Evolutionary conservation across 2,113 vertebrate species (phyloP), one percentile per base, ranked within the genome.

Genomic region (Oreochromis aureus): DNA sequence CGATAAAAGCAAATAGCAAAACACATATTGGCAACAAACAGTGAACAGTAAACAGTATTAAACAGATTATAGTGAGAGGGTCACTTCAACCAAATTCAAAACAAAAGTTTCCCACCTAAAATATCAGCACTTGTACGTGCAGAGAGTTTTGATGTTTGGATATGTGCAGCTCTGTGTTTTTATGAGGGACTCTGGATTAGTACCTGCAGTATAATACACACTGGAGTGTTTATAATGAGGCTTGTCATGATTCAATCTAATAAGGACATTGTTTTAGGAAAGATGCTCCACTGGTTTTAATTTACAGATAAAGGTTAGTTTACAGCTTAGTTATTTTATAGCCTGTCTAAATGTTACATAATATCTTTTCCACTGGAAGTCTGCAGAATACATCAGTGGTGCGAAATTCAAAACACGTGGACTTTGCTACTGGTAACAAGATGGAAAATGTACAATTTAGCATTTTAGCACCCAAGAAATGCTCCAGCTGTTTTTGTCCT

Each of bases 261-360:
- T 19, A 76, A 46, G 44, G 44, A 48, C 41, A 76, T 30, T 76
- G 71, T 12, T 76, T 76, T 76, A 44, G 39, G 66, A 71, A 44
- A 71, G 66, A 71, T 71, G 66, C 66, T 44, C 22, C 13, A 0
- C 66, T 10, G 71, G 71, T 48, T 76, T 76, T 48, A 76, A 46
- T 19, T 48, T 19, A 76, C 24, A 11, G 69, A 30, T 7, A 48
- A 30, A 48, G 0, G 44, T 48, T 76, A 48, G 71, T 76, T 76
- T 76, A 76, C 24, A 76, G 1, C 24, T 11, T 46, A 18, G 41
- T 22, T 71, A 71, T 15, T 46, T 73, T 2, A 1, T 15, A 0
- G 15, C 69, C 69, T 18, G 41, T 76, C 3, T 73, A 73, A 46
- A 30, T 51, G 71, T 76, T 76, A 44, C n/a, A 44, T 71, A 27